phyloP scores from a whole-genome alignment of 2,888 invertebrate species.

The Eristalis arbustorum region DNA sequence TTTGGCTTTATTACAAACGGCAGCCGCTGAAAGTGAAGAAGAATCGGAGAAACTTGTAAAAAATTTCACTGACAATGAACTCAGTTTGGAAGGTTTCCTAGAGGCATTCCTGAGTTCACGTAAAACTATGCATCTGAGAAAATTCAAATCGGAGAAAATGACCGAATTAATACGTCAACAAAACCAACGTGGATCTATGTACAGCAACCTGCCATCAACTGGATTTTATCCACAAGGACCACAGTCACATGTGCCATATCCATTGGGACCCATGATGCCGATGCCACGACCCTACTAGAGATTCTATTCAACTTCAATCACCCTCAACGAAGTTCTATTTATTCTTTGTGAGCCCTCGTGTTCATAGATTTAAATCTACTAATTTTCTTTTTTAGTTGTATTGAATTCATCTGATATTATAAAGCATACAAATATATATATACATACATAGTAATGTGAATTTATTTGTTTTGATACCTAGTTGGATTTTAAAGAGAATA shows the following conservation, averaged over 20 bases:
- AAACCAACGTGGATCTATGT: conserved; percentile 75
- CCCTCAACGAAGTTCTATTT: conserved; percentile 11
- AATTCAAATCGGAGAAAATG: conserved; percentile 97
- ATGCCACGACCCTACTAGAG: conserved; percentile 87
- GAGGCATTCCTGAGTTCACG: conserved; percentile 90
- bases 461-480: not conserved
- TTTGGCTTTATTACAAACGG: conserved; percentile 92
- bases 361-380: conserved; percentile 1
- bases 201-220: conserved; percentile 73
- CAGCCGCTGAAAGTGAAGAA: conserved; percentile 96
- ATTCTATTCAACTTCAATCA: not conserved
- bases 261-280: conserved; percentile 87
- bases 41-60: conserved; percentile 92
- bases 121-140: conserved; percentile 88
- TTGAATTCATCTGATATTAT: conserved; percentile 30
- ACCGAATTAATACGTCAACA: conserved; percentile 84
- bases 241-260: conserved; percentile 77
- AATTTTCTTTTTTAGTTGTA: conserved; percentile 21
- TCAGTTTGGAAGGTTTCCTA: conserved; percentile 90
- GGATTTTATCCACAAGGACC: conserved; percentile 74
- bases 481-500: too few species aligned
- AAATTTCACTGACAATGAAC: conserved; percentile 86
- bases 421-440: conserved; percentile 26
- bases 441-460: not conserved
- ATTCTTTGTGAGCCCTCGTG: conserved; percentile 12